These are phyloP conservation scores for Epiblema foenella DNA, from an alignment of 2,888 invertebrate species.

Conservation along the genomic window DNA sequence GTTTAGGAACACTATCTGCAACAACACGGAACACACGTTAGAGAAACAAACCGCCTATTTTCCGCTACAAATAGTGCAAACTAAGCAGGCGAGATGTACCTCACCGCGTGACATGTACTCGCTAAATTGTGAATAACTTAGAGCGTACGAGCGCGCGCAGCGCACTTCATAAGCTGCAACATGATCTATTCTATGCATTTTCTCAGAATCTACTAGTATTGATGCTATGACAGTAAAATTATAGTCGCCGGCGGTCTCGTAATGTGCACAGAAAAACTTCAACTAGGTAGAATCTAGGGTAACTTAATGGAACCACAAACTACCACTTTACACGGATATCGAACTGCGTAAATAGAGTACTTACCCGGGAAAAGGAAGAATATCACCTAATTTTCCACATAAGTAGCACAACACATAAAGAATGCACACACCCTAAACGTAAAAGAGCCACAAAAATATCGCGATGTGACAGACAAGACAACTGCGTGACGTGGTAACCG, in stretches of 20 bases:
- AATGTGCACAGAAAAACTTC: conserved; percentile 59
- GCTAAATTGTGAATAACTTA: conserved; percentile 60
- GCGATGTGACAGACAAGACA: conserved; percentile 74
- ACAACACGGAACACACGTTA: conserved; percentile 65
- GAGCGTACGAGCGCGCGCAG: conserved; percentile 48
- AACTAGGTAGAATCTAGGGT: conserved; percentile 48
- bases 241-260: conserved; percentile 71
- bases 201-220: conserved; percentile 60
- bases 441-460: conserved; percentile 83
- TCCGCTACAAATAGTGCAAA: conserved; percentile 51
- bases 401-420: conserved; percentile 84
- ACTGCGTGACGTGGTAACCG: conserved; percentile 83
- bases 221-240: conserved; percentile 64
- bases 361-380: conserved; percentile 80
- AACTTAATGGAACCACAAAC: conserved; percentile 50
- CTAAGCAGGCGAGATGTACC: conserved; percentile 58
- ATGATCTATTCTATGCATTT: conserved; percentile 54
- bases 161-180: conserved; percentile 48
- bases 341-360: conserved; percentile 51
- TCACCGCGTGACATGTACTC: conserved; percentile 63
- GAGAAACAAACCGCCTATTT: conserved; percentile 58
- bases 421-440: conserved; percentile 84
- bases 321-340: conserved; percentile 32
- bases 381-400: conserved; percentile 85
- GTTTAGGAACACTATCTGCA: conserved; percentile 81